These are phyloP conservation scores for Rhizoglyphus robini DNA, from an alignment of 1,140 invertebrate species.

Conservation along the genomic window DNA sequence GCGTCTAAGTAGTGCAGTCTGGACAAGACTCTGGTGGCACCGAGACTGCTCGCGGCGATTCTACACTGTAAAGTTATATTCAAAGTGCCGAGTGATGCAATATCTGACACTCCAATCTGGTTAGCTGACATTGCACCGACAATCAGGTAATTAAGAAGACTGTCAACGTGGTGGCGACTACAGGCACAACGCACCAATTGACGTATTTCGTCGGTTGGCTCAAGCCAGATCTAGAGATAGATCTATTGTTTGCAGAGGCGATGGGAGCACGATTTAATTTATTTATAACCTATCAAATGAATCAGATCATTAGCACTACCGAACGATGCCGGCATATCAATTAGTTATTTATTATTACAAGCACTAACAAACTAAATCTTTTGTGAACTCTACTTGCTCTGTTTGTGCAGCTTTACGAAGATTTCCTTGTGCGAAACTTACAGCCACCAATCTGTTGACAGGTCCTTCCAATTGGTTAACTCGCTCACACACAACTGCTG, in stretches of 20 bases:
- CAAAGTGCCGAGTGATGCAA: neutral
- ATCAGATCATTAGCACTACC: neutral
- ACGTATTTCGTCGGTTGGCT: no score
- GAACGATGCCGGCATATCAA: neutral
- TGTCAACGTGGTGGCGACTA: no score
- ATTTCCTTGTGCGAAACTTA: no score
- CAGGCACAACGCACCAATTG: no score
- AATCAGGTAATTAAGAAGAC: constrained; percentile 4
- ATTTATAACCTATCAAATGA: constrained; percentile 9
- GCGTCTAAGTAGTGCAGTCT: constrained; percentile 5
- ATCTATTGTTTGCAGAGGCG: neutral
- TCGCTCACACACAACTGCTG: no score
- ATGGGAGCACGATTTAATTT: constrained; percentile 6
- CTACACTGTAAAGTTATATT: no score
- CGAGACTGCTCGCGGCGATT: no score
- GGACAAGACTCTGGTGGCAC: constrained; percentile 3
- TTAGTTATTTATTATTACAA: neutral
- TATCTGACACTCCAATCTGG: neutral
- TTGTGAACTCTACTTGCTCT: no score
- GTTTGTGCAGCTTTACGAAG: no score
- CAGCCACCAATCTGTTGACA: neutral
- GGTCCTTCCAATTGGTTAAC: neutral
- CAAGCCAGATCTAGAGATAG: no score
- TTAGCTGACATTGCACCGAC: neutral
- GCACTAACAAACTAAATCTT: constrained; percentile 12